These are phyloP conservation scores for Microctenopoma lineatum DNA, from an alignment of 2,797 vertebrate genomes.

Conservation along the genomic window DNA sequence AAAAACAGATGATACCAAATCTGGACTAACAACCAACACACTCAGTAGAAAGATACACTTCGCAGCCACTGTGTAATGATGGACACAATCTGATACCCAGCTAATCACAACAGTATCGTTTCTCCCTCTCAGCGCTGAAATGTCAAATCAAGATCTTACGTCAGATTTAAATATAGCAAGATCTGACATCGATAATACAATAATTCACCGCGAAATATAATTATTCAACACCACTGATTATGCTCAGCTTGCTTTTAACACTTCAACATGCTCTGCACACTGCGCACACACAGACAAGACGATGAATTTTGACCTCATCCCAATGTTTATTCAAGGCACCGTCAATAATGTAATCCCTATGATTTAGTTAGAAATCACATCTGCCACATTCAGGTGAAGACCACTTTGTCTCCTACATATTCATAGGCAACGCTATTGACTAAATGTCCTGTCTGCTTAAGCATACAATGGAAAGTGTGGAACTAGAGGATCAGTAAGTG, in stretches of 20 bases:
- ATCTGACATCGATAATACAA: slow-evolving; percentile 51
- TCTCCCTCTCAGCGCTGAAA: slow-evolving; percentile 30
- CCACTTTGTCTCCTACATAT: slow-evolving; percentile 77
- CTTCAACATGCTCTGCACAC: slow-evolving; percentile 19
- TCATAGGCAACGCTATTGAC: slow-evolving; percentile 78
- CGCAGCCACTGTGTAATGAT: slow-evolving; percentile 35
- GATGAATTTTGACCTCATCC: slow-evolving; percentile 72
- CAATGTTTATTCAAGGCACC: slow-evolving; percentile 77
- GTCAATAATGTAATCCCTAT: slow-evolving; percentile 81
- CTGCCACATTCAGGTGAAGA: slow-evolving; percentile 75
- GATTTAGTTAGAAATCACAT: slow-evolving; percentile 80
- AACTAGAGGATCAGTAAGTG: slow-evolving; percentile 59
- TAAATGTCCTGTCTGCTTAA: slow-evolving; percentile 73
- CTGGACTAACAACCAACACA: slow-evolving; percentile 19
- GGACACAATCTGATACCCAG: slow-evolving; percentile 50
- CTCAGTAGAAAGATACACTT: slow-evolving; percentile 41
- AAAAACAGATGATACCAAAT: slow-evolving; percentile 29
- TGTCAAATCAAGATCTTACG: slow-evolving; percentile 14
- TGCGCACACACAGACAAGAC: slow-evolving; percentile 53
- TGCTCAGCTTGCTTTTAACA: slow-evolving; percentile 27
- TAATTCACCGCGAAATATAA: slow-evolving; percentile 43
- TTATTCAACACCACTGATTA: slow-evolving; percentile 23
- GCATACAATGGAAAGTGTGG: slow-evolving; percentile 61
- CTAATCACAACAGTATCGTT: slow-evolving; percentile 37
- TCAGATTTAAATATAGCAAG: slow-evolving; percentile 18